A percentile compares a stretch with the other conserved stretches of the same genome.
phyloP scores from a whole-genome alignment of 2,888 invertebrate genomes.

The Acleris emargana region DNA sequence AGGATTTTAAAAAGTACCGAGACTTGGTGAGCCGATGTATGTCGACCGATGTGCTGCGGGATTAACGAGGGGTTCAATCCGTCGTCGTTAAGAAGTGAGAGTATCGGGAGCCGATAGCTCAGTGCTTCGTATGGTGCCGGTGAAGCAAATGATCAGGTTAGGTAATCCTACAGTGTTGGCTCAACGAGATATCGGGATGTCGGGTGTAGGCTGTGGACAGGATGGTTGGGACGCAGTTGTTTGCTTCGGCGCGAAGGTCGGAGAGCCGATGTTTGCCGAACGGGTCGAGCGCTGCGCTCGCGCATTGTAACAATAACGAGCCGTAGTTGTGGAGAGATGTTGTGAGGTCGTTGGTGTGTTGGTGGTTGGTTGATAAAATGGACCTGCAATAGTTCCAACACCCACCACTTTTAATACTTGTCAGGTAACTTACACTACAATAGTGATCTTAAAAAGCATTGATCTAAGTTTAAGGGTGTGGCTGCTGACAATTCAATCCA shows the following conservation, averaged over 20 bases:
- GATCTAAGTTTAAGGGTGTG: constrained; percentile 1
- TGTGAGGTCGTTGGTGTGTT: constrained; percentile 83
- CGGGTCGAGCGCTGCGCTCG: constrained; percentile 73
- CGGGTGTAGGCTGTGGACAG: constrained; percentile 77
- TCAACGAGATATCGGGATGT: constrained; percentile 58
- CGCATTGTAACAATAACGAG: constrained; percentile 71
- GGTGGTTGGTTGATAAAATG: constrained; percentile 83
- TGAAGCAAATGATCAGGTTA: constrained; percentile 60
- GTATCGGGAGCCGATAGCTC: constrained; percentile 53
- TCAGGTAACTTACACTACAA: constrained; percentile 45
- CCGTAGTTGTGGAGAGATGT: constrained; percentile 82
- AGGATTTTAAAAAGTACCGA: constrained; percentile 82
- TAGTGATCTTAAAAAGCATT: constrained; percentile 39
- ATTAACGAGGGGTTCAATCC: constrained; percentile 64
- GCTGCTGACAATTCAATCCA: constrained; percentile 10
- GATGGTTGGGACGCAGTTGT: constrained; percentile 68
- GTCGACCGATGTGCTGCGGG: constrained; percentile 70
- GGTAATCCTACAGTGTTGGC: constrained; percentile 64
- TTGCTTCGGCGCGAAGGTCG: constrained; percentile 75
- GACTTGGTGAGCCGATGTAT: constrained; percentile 74
- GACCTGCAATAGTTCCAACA: constrained; percentile 85
- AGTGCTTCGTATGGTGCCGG: constrained; percentile 72
- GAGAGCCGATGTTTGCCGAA: constrained; percentile 74
- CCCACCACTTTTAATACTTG: constrained; percentile 81
- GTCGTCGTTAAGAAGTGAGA: constrained; percentile 16